These are phyloP conservation scores for Rhinichthys klamathensis DNA, from an alignment of 2,113 vertebrate genomes.

Conservation along the genomic window DNA sequence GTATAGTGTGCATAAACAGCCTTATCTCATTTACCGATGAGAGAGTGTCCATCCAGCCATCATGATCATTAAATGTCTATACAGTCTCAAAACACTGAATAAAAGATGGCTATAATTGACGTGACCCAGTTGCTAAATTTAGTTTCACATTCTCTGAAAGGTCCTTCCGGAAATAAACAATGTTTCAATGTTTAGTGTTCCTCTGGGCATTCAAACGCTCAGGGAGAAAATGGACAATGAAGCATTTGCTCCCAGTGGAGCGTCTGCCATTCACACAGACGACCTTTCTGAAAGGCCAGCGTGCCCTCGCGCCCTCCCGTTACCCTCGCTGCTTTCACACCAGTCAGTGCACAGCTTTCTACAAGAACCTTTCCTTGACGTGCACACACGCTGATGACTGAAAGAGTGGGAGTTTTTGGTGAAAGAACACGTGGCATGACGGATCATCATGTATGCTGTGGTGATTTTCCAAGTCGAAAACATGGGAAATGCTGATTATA, in stretches of 20 bases:
- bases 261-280: constrained; percentile 52
- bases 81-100: background rate
- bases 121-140: constrained; percentile 9
- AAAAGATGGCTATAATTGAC: constrained; percentile 6
- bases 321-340: background rate
- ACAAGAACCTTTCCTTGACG: background rate
- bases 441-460: background rate
- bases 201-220: constrained; percentile 10
- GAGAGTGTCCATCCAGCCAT: background rate
- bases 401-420: background rate
- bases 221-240: constrained; percentile 19
- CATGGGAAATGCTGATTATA: background rate
- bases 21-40: background rate
- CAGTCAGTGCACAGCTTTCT: background rate
- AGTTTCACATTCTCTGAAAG: constrained; percentile 24
- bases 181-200: constrained; percentile 9
- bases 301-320: background rate
- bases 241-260: constrained; percentile 52
- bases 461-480: background rate
- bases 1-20: background rate
- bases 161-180: constrained; percentile 36
- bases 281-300: constrained; percentile 65
- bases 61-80: background rate
- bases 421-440: background rate
- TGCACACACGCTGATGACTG: background rate